phyloP scores from a whole-genome alignment of 2,888 invertebrate species.

The Ceraclea dissimilis region DNA sequence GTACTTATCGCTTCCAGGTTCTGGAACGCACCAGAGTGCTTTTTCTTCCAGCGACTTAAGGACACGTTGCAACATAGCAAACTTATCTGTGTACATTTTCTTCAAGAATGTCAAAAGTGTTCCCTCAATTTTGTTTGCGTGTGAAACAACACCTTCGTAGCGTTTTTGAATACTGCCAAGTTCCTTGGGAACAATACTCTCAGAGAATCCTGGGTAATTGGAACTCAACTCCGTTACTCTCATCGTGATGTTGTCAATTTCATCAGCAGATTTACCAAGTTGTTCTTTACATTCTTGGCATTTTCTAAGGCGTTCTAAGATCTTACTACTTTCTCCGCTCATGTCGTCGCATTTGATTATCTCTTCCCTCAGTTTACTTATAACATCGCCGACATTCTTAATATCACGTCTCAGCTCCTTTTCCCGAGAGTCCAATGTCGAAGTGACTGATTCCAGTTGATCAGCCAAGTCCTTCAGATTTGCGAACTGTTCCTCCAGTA shows the following conservation, averaged over 20 bases:
- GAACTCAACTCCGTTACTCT: constrained; percentile 64
- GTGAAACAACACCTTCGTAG: constrained; percentile 67
- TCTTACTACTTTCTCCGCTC: constrained; percentile 78
- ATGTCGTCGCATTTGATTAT: constrained; percentile 86
- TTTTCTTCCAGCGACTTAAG: constrained; percentile 79
- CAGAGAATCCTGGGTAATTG: constrained; percentile 69
- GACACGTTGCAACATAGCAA: constrained; percentile 72
- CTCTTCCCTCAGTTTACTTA: constrained; percentile 69
- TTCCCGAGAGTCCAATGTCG: constrained; percentile 67
- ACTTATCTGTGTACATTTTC: constrained; percentile 80
- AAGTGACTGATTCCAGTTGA: constrained; percentile 65
- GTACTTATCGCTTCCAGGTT: constrained; percentile 82
- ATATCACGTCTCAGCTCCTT: constrained; percentile 62
- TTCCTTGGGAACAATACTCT: constrained; percentile 74
- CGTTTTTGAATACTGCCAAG: constrained; percentile 76
- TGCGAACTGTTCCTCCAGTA: constrained; percentile 69
- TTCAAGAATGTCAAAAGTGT: constrained; percentile 74
- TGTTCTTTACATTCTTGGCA: constrained; percentile 67
- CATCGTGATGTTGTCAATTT: constrained; percentile 60
- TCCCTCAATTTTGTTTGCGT: constrained; percentile 75
- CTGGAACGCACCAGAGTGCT: constrained; percentile 85
- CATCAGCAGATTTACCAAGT: constrained; percentile 58
- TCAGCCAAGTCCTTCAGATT: constrained; percentile 65
- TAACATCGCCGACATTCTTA: constrained; percentile 60
- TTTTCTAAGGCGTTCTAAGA: constrained; percentile 68